Percentiles rank a stretch among this genome's conserved stretches.
Evolutionary conservation across 2,888 invertebrate species (phyloP).

Genomic region (Cremastobaeus sp.): DNA sequence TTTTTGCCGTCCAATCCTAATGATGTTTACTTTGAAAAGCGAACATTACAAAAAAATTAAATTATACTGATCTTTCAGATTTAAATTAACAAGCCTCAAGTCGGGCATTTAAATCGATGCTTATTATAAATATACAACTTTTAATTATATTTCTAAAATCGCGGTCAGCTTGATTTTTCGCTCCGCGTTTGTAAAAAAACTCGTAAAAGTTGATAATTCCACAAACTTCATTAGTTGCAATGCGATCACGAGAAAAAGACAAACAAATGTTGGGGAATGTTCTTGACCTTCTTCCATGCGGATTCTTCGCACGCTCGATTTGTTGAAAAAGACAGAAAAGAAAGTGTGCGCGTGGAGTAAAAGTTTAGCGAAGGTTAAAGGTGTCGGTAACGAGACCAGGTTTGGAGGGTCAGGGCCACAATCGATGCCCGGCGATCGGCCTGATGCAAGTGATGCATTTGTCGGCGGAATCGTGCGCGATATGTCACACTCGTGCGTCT

Average conservation of each 20-base stretch:
- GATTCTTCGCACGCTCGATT: constrained; percentile 40
- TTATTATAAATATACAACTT: too few species aligned
- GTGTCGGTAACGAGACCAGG: constrained; percentile 28
- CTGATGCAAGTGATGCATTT: too few species aligned
- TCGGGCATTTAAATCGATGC: too few species aligned
- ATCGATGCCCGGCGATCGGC: constrained; percentile 18
- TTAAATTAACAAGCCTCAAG: too few species aligned
- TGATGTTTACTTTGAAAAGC: too few species aligned
- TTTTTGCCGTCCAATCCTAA: too few species aligned
- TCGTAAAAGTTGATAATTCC: background rate
- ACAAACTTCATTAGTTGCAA: background rate
- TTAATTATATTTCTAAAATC: too few species aligned
- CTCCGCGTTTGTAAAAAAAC: too few species aligned
- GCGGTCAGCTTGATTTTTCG: too few species aligned
- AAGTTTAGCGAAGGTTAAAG: constrained; percentile 48
- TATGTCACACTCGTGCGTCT: constrained; percentile 58
- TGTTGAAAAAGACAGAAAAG: constrained; percentile 37
- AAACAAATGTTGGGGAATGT: constrained; percentile 11
- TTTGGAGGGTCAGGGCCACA: constrained; percentile 51
- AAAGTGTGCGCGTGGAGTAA: constrained; percentile 43
- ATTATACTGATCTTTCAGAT: too few species aligned
- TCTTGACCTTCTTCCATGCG: constrained; percentile 42
- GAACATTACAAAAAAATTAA: too few species aligned
- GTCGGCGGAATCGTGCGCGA: constrained; percentile 36
- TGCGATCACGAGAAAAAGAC: background rate